phyloP scores from a whole-genome alignment of 2,797 vertebrate genomes.

The Mormyrops attenuatus region DNA sequence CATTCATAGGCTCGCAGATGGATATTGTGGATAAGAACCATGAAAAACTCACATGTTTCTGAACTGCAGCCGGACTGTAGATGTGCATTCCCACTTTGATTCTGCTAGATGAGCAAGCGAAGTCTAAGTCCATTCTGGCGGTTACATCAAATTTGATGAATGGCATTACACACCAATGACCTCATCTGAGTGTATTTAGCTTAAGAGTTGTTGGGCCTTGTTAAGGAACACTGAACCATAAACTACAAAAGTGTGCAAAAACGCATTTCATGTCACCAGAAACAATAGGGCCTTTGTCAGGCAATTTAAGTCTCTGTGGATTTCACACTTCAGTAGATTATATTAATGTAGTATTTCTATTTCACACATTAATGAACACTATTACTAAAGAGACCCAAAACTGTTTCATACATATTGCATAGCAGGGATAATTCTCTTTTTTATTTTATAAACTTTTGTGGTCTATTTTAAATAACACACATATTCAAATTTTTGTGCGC shows the following conservation, averaged over 20 bases:
- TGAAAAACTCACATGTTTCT: slow-evolving; percentile 54
- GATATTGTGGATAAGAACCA: slow-evolving; percentile 36
- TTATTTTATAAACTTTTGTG: background rate
- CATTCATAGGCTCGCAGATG: slow-evolving; percentile 37
- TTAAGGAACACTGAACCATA: background rate
- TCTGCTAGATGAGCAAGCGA: background rate
- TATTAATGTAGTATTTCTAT: background rate
- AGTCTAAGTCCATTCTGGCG: background rate
- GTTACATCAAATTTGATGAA: background rate
- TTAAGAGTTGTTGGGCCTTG: background rate
- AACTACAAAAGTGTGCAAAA: background rate
- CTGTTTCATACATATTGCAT: background rate
- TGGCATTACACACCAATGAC: background rate
- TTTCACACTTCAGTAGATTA: background rate
- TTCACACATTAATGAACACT: slow-evolving; percentile 7
- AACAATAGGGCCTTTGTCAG: background rate
- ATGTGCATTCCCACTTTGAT: background rate
- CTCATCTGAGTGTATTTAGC: background rate
- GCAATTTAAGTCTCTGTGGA: background rate
- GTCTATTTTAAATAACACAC: background rate
- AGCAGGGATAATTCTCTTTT: background rate
- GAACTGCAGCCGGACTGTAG: slow-evolving; percentile 18
- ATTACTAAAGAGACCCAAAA: background rate
- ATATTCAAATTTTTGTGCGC: background rate
- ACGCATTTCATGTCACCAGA: background rate